These are phyloP conservation scores for Sebastes kiyomatsui DNA, from an alignment of 2,797 vertebrate species.

Conservation along the genomic window DNA sequence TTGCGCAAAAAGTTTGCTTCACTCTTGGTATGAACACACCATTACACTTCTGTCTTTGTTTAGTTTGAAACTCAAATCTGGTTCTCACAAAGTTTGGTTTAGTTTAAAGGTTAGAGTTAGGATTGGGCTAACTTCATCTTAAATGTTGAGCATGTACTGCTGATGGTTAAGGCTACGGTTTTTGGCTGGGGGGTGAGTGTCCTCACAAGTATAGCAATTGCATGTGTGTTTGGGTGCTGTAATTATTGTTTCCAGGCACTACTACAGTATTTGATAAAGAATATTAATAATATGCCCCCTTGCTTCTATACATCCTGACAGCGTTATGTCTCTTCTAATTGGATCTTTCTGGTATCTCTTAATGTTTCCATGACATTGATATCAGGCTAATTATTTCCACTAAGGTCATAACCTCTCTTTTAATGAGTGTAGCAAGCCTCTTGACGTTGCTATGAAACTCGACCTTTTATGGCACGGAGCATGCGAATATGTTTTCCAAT, in stretches of 20 bases:
- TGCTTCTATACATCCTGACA: not conserved
- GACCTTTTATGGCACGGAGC: conserved; percentile 19
- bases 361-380: conserved; percentile 27
- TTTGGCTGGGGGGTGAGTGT: not conserved
- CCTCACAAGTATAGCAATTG: not conserved
- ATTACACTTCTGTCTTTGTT: not conserved
- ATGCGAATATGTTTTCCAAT: conserved; percentile 21
- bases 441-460: conserved; percentile 44
- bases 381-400: conserved; percentile 39
- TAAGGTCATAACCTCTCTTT: conserved; percentile 29
- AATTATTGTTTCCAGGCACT: not conserved
- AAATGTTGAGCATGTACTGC: not conserved
- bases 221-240: not conserved
- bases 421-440: conserved; percentile 23
- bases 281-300: conserved; percentile 3
- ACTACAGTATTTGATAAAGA: conserved; percentile 1
- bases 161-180: not conserved
- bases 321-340: conserved; percentile 15
- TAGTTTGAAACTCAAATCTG: too few species aligned
- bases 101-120: not conserved
- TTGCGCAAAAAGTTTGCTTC: too few species aligned
- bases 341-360: not conserved
- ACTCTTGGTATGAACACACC: too few species aligned
- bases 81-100: not conserved
- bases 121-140: not conserved